Base-by-base conservation (phyloP, 1,140 invertebrate species). In the Heliconius hewitsoni region DNA sequence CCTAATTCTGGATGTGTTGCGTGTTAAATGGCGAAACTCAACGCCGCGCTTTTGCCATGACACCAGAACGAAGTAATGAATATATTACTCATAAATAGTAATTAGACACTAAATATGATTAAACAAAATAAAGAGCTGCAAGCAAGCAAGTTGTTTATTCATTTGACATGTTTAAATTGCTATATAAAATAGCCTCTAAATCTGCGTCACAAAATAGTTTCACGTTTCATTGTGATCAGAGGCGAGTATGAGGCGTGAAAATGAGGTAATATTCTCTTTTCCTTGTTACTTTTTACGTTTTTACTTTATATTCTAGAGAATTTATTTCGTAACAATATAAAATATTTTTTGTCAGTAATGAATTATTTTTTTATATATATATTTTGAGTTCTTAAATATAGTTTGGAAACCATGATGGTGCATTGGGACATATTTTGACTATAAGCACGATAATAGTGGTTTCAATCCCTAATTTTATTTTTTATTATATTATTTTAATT, bases 171-270 rank as follows among this genome's bases (percentile, higher is more conserved):
- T 30, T 16, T 66, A 66, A 66, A 66, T 66, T 66, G 60, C 60
- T 66, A 30, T 66, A 66, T 66, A 27, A 66, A 66, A 66, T 30
- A 66, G 23, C 60, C 60, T 8, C 23, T 66, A 66, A 66, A 66
- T 66, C 60, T 66, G 60, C 5, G 23, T 66, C 60, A 11, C 60
- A 66, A 66, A 66, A 66, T 66, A 66, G 60, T 66, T 66, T 30
- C 60, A 66, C 60, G 60, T 66, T 66, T 66, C 23, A 30, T 66
- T 66, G 60, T 66, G 23, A 66, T 66, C 57, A 66, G 57, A 13
- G 55, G 5, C n/a, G 55, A 23, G 60, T 66, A 66, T 66, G 60
- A 66, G 60, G 60, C 60, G 60, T 66, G 60, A 27, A 66, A 66
- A 66, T 30, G 23, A 66, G 27, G 23, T 66, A 66, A 27, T 16